Evolutionary conservation across 2,113 vertebrate species (phyloP).

Genomic region (Oryzias melastigma): DNA sequence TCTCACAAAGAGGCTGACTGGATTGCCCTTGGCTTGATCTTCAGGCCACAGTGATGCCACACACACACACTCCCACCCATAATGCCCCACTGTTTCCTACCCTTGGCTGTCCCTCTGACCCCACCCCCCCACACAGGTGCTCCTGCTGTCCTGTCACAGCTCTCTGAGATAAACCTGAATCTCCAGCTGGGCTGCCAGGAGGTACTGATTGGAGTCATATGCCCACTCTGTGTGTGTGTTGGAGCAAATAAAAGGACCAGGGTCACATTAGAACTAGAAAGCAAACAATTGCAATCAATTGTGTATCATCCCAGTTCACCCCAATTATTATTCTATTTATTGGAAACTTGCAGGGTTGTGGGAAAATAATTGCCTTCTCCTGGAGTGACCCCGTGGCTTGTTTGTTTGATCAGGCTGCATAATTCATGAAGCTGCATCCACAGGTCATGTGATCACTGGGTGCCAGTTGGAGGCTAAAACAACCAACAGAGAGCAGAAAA

Average conservation of each 20-base stretch:
- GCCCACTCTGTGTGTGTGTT: constrained; percentile 1
- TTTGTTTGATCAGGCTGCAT: constrained; percentile 87
- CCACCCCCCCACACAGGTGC: constrained; percentile 45
- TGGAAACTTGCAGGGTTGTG: constrained; percentile 1
- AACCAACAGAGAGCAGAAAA: constrained; percentile 44
- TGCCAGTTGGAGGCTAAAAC: constrained; percentile 57
- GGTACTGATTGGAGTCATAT: constrained; percentile 33
- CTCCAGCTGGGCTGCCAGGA: constrained; percentile 59
- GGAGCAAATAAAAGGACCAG: not conserved
- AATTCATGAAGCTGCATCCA: constrained; percentile 83
- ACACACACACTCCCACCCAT: constrained; percentile 29
- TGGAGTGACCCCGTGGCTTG: constrained; percentile 71
- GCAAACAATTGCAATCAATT: constrained; percentile 7
- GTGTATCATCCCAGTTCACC: constrained; percentile 4
- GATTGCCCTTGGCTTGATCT: constrained; percentile 73
- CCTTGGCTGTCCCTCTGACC: constrained; percentile 51
- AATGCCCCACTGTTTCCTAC: constrained; percentile 26
- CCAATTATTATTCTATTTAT: constrained; percentile 3
- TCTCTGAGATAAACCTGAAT: constrained; percentile 35
- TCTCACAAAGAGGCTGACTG: constrained; percentile 36
- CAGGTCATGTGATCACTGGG: constrained; percentile 74
- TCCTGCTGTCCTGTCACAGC: constrained; percentile 66
- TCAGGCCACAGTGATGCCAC: constrained; percentile 58
- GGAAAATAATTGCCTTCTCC: constrained; percentile 67
- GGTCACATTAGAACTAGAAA: not conserved